Conservation (phyloP, 2,888 invertebrate genomes). For the Callyntrura guangdongensis region DNA sequence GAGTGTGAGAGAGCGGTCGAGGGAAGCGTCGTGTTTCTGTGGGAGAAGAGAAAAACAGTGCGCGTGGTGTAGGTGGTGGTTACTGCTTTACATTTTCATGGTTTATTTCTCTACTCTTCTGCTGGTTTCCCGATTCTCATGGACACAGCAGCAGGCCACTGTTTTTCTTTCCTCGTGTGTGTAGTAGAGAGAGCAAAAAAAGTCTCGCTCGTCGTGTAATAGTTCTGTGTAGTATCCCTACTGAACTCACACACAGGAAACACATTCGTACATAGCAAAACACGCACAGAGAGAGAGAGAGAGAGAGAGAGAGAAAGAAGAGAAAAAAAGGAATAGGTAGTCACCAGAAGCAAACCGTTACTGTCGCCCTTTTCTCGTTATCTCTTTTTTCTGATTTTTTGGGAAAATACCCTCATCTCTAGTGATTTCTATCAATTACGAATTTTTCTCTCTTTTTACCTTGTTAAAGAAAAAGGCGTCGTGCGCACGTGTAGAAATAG, state of each 20-base stretch:
- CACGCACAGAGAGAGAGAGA: constrained; percentile 3
- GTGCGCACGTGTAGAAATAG: constrained; percentile 1
- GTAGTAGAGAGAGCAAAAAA: not conserved
- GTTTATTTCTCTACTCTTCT: not conserved
- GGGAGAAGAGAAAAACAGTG: constrained; percentile 10
- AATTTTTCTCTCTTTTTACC: not conserved
- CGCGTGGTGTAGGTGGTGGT: constrained; percentile 26
- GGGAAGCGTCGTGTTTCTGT: constrained; percentile 18
- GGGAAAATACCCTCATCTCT: constrained; percentile 25
- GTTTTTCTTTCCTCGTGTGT: constrained; percentile 19
- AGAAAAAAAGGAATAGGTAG: too few species aligned
- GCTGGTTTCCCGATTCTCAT: constrained; percentile 14
- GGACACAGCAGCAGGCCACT: not conserved
- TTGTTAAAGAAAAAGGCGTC: not conserved
- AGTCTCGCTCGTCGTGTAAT: not conserved
- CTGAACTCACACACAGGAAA: not conserved
- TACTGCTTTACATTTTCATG: constrained; percentile 22
- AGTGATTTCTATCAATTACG: constrained; percentile 4
- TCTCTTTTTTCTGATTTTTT: constrained; percentile 12
- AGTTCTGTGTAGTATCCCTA: not conserved
- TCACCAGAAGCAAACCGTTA: constrained; percentile 17
- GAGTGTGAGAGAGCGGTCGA: not conserved
- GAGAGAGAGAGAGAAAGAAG: not conserved
- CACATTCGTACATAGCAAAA: not conserved
- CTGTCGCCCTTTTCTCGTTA: not conserved